Conservation (phyloP, 2,797 vertebrate species). For the Myiotriccus ornatus region DNA sequence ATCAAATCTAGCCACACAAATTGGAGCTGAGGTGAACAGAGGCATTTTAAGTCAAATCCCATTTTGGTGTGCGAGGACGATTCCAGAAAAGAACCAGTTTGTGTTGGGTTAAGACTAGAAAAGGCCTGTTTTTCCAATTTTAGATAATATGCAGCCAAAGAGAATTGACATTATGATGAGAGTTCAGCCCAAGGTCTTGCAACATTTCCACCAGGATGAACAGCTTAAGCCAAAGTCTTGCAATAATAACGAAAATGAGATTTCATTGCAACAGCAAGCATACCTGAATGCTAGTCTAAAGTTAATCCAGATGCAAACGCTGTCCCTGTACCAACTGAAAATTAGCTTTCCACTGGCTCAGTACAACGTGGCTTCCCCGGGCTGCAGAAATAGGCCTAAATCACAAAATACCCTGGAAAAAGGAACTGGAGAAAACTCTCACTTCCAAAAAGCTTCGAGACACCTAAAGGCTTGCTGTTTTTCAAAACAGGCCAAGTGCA, state of each 20-base stretch:
- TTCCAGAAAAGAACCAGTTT: neutral
- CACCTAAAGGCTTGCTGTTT: slow-evolving; percentile 35
- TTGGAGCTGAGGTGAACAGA: neutral
- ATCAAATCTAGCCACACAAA: neutral
- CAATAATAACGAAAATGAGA: slow-evolving; percentile 27
- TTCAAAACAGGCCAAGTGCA: slow-evolving; percentile 6
- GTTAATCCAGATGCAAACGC: slow-evolving; percentile 34
- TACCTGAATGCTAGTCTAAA: slow-evolving; percentile 53
- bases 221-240: slow-evolving; percentile 24
- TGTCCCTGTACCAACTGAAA: slow-evolving; percentile 36
- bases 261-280: slow-evolving; percentile 41
- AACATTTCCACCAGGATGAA: slow-evolving; percentile 46
- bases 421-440: neutral
- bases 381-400: neutral
- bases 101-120: neutral
- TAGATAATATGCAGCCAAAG: neutral
- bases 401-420: slow-evolving; percentile 18
- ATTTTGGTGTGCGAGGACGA: neutral
- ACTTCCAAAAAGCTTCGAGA: slow-evolving; percentile 21
- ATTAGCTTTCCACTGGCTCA: slow-evolving; percentile 22
- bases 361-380: neutral
- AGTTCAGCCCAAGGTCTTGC: slow-evolving; percentile 65
- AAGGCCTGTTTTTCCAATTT: slow-evolving; percentile 43
- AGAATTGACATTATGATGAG: neutral
- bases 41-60: neutral